These are phyloP conservation scores for Papilio gigon DNA, from an alignment of 2,888 invertebrate species.

Conservation along the genomic window DNA sequence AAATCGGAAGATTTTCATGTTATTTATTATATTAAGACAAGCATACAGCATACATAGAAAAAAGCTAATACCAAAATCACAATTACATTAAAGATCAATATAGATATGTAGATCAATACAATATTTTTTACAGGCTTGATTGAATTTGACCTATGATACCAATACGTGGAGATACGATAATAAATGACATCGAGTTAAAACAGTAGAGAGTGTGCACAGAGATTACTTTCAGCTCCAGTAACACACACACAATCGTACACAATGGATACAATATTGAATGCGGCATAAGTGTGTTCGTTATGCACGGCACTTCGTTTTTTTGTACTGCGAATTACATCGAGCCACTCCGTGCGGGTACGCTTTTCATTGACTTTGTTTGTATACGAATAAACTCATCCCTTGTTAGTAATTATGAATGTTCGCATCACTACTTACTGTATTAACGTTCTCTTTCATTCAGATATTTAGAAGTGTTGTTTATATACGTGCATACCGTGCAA, in stretches of 20 bases:
- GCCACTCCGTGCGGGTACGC: constrained; percentile 36
- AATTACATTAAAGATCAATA: too few relatives aligned
- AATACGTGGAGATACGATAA: constrained; percentile 16
- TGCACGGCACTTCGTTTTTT: constrained; percentile 46
- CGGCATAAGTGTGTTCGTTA: constrained; percentile 64
- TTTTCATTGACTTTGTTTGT: constrained; percentile 39
- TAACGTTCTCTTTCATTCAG: constrained; percentile 21
- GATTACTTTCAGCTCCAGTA: constrained; percentile 41
- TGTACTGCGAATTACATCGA: constrained; percentile 39
- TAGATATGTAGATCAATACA: too few relatives aligned
- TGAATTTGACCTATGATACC: constrained; percentile 29
- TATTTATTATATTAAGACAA: too few relatives aligned
- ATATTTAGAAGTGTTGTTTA: constrained; percentile 14
- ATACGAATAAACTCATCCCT: constrained; percentile 37
- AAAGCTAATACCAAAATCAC: too few relatives aligned
- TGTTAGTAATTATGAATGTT: constrained; percentile 37
- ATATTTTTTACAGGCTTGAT: too few relatives aligned
- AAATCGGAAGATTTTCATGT: constrained; percentile 26
- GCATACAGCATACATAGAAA: too few relatives aligned
- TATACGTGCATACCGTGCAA: not conserved
- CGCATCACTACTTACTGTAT: constrained; percentile 34
- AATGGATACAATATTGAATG: constrained; percentile 50
- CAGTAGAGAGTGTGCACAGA: constrained; percentile 31
- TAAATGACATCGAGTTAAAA: constrained; percentile 37
- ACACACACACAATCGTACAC: constrained; percentile 38